Base-by-base conservation (phyloP, 2,797 vertebrate species). In the Poecile montanus region DNA sequence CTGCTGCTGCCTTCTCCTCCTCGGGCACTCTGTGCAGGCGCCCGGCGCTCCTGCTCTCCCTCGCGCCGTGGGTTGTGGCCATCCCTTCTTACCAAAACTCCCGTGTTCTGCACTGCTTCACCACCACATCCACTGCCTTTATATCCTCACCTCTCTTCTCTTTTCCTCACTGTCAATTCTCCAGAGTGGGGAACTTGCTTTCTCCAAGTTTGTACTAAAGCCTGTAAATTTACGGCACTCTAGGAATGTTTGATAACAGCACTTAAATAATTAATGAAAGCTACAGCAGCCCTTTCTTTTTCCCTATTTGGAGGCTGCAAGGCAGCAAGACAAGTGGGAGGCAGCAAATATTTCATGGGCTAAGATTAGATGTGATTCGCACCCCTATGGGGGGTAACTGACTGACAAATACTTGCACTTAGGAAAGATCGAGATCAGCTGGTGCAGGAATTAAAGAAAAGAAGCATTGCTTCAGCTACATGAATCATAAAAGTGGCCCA, bases 211-310 rank as follows among this genome's bases (percentile, higher is more conserved):
- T 85, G 77, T 85, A 80, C 80, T 88, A 89, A 93, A 93, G 80
- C 83, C 93, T 72, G 85, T 80, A 87, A 87, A 97, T 96, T 95
- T 95, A 96, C 13, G 1, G 91, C 80, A 45, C 88, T 94, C 88
- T 89, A 94, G 93, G 95, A 96, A 95, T 91, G 95, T 91, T 94
- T 94, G 95, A 95, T 94, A 97, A 93, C 93, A 83, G 81, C 51
- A 30, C 47, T 26, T 96, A 91, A 96, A 97, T 95, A 97, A 96
- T 96, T 97, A 96, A 96, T 95, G 95, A 85, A 96, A 95, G 85
- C 89, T 85, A 91, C 83, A 91, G 83, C 91, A 91, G 85, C 70
- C 67, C 65, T 82, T 94, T 90, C 81, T 89, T 91, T 90, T 71
- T 74, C 22, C 68, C 63, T 85, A 3, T 94, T 94, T 94, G 95